Percentiles rank a stretch among this genome's conserved stretches.
Conservation (phyloP, 1,140 invertebrate species). For the Papilio polyxenes region DNA sequence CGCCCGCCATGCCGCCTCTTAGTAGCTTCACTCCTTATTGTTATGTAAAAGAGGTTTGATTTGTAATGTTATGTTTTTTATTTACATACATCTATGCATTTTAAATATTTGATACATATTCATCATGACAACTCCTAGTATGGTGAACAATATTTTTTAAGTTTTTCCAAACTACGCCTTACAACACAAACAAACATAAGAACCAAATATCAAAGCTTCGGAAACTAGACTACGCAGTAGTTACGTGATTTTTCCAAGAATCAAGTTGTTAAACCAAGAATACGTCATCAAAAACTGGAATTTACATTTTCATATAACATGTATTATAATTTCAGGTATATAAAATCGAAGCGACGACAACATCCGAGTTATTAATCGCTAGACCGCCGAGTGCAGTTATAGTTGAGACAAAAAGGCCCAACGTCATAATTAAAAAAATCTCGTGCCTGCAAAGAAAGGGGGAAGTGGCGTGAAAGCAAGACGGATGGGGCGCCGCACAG, state of each 20-base stretch:
- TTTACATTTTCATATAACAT: not conserved
- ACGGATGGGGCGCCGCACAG: slow-evolving; percentile 76
- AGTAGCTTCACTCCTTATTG: slow-evolving; percentile 63
- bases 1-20: slow-evolving; percentile 47
- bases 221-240: too few species aligned
- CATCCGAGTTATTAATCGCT: slow-evolving; percentile 36
- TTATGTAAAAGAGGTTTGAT: slow-evolving; percentile 50
- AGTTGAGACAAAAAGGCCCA: slow-evolving; percentile 75
- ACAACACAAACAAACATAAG: too few species aligned
- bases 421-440: slow-evolving; percentile 81
- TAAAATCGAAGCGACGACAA: slow-evolving; percentile 51
- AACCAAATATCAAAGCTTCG: too few species aligned
- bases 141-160: not conserved
- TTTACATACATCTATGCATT: not conserved
- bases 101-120: not conserved
- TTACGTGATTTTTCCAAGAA: too few species aligned
- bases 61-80: slow-evolving; percentile 40
- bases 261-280: not conserved
- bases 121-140: not conserved
- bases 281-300: not conserved
- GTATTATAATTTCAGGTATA: not conserved
- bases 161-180: not conserved
- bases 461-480: slow-evolving; percentile 77
- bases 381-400: slow-evolving; percentile 44
- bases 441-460: slow-evolving; percentile 78